Evolutionary conservation across 2,113 vertebrate species (phyloP).

Genomic region (Archilochus colubris): DNA sequence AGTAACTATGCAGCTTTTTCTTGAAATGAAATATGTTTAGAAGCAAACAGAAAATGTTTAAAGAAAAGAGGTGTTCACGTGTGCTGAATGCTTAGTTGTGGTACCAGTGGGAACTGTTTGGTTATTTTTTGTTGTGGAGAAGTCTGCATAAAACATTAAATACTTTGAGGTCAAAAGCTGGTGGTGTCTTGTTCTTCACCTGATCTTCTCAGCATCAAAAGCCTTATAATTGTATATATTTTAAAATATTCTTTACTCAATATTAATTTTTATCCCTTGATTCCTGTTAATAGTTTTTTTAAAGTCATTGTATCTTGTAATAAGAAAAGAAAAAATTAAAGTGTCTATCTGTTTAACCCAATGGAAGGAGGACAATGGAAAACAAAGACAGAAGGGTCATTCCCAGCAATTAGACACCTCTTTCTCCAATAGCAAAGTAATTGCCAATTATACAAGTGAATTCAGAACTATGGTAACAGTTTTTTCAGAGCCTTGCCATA

Average conservation of each 20-base stretch:
- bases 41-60: neutral
- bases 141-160: neutral
- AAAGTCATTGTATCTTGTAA: neutral
- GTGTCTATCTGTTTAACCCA: neutral
- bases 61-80: neutral
- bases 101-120: neutral
- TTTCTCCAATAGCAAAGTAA: constrained; percentile 27
- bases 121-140: neutral
- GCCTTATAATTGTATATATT: neutral
- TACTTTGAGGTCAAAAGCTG: neutral
- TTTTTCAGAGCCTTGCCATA: neutral
- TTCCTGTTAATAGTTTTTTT: neutral
- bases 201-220: neutral
- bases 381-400: constrained; percentile 1
- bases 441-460: neutral
- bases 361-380: neutral
- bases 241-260: neutral
- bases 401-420: constrained; percentile 23
- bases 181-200: neutral
- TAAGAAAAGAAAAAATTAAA: neutral
- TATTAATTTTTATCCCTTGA: neutral
- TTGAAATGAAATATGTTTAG: neutral
- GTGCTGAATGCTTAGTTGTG: neutral
- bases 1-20: neutral
- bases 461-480: neutral